Evolutionary conservation across 64 coral and sea anemone genomes (phyloP).

Genomic region (Dendronephthya gigantea): DNA sequence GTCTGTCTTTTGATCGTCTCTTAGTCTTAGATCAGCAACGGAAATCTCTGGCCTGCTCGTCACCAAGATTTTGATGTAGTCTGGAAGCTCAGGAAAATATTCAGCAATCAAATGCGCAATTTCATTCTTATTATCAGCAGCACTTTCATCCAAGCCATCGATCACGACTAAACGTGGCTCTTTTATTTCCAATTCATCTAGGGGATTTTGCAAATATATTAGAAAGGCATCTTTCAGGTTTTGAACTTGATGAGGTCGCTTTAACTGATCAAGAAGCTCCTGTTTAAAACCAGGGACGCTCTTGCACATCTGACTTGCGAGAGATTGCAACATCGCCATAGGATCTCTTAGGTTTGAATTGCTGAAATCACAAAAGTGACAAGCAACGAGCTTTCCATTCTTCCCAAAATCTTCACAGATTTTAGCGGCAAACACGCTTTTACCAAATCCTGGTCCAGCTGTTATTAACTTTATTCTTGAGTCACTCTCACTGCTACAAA

Average conservation of each 20-base stretch:
- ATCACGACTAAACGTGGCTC: slow-evolving; percentile 37
- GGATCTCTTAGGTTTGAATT: slow-evolving; percentile 46
- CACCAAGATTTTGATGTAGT: slow-evolving; percentile 53
- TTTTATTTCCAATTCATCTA: slow-evolving; percentile 36
- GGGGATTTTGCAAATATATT: slow-evolving; percentile 48
- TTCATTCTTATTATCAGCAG: slow-evolving; percentile 23
- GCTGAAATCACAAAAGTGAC: slow-evolving; percentile 52
- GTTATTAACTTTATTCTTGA: neutral
- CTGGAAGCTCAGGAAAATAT: slow-evolving; percentile 46
- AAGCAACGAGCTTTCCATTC: neutral
- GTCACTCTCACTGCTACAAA: neutral
- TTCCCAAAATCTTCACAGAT: slow-evolving; percentile 15
- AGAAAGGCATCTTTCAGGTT: slow-evolving; percentile 44
- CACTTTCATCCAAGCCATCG: slow-evolving; percentile 57
- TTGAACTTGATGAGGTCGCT: neutral
- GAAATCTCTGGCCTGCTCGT: slow-evolving; percentile 45
- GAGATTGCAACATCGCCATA: slow-evolving; percentile 53
- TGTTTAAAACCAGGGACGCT: slow-evolving; percentile 47
- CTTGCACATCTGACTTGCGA: slow-evolving; percentile 60
- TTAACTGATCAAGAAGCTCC: slow-evolving; percentile 6
- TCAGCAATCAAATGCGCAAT: slow-evolving; percentile 32
- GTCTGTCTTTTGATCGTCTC: slow-evolving; percentile 11
- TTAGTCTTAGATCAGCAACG: slow-evolving; percentile 34
- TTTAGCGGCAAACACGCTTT: neutral
- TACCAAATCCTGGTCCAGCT: slow-evolving; percentile 59